Base-by-base conservation (phyloP, 2,113 vertebrate species). In the Rhinolophus sinicus region DNA sequence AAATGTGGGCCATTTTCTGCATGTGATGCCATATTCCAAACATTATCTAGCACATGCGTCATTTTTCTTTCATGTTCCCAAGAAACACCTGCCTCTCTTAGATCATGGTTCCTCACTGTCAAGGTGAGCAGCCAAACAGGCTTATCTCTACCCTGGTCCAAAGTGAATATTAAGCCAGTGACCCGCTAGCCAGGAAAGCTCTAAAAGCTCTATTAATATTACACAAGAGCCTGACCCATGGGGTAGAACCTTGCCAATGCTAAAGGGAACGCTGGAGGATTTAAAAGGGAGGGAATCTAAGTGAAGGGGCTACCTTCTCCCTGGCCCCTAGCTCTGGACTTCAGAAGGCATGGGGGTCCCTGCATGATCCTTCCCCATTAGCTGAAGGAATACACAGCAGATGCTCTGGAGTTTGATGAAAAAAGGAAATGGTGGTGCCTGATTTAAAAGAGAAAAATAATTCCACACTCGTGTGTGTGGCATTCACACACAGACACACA, bases 81-180 rank as follows among this genome's bases (percentile, higher is more conserved):
- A 97, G 87, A 95, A 96, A 95, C 14, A 11, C 81, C 30, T 75
- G 89, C 44, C 64, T 93, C 50, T 90, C 84, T 94, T 96, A 65
- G 73, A 90, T 62, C 33, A 19, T 22, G 78, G 86, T 8, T 90
- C 35, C 47, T 90, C 35, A 89, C 35, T 70, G 90, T 80, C 94
- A 95, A 96, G 82, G 97, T 97, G 85, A 95, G 81, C 64, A 76
- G 90, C 88, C 90, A 84, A 97, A 95, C 50, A 88, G 93, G 94
- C 97, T 97, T 94, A 96, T 97, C 96, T 97, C 73, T 82, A 94
- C 60, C 50, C 73, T 62, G 54, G 88, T 65, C 90, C 56, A 77
- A 52, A 97, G 94, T 97, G 97, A 97, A 97, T 94, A 96, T 95
- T 97, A 96, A 97, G 94, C 86, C 88, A 78, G 62, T 52, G 88